These are phyloP conservation scores for Pongo abelii DNA, from an alignment of 2,113 vertebrate genomes.

Conservation along the genomic window DNA sequence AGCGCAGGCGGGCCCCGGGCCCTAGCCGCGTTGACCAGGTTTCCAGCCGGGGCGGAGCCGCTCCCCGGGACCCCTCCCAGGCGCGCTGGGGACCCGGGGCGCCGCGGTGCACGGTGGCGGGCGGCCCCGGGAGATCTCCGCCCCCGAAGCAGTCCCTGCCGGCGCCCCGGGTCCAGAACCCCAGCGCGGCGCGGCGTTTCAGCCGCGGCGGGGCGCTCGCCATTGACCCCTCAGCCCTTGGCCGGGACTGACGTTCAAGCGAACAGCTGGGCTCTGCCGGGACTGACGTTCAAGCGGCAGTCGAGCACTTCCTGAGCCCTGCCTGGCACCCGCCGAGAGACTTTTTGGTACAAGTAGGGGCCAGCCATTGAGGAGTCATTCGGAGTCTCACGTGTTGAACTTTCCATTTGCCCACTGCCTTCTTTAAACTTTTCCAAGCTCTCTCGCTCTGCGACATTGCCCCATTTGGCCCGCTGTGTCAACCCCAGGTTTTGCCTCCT, in stretches of 20 bases:
- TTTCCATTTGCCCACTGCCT: not conserved
- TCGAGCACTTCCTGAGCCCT: not conserved
- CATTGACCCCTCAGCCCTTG: fast-evolving
- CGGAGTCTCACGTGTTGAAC: fast-evolving
- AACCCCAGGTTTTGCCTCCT: not conserved
- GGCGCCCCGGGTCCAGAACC: fast-evolving
- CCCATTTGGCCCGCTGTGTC: not conserved
- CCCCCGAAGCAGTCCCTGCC: fast-evolving
- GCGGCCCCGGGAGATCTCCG: not conserved
- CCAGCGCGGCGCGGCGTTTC: not conserved
- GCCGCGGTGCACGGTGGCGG: not conserved
- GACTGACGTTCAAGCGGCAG: not conserved
- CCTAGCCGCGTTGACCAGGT: not conserved
- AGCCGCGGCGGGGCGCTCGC: not conserved
- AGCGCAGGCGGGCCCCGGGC: not conserved
- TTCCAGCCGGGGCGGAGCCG: not conserved
- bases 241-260: not conserved
- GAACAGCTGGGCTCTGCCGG: not conserved
- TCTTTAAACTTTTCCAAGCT: not conserved
- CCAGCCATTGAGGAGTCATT: not conserved
- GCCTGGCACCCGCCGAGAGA: not conserved
- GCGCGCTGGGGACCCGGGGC: fast-evolving
- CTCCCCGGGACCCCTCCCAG: not conserved
- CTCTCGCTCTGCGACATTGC: too few species aligned
- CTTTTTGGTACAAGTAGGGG: too few species aligned